phyloP scores from a whole-genome alignment of 2,797 vertebrate genomes.

The Amazona ochrocephala region DNA sequence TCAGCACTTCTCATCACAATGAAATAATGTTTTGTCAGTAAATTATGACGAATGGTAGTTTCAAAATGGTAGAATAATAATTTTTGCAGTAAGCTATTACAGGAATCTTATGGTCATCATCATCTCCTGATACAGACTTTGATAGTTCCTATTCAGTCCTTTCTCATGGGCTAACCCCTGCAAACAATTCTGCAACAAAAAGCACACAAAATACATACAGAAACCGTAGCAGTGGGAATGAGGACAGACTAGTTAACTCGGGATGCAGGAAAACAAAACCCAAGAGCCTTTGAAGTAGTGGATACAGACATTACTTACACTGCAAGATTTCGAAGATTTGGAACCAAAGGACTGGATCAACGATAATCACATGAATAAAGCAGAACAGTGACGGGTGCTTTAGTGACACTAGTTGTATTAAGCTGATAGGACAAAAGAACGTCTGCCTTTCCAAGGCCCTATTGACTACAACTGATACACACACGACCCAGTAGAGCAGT shows the following conservation, averaged over 20 bases:
- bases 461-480: background rate
- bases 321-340: constrained; percentile 43
- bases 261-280: background rate
- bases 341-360: constrained; percentile 48
- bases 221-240: background rate
- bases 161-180: background rate
- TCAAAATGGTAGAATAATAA: background rate
- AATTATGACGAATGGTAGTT: background rate
- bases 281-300: constrained; percentile 23
- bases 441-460: constrained; percentile 46
- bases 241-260: background rate
- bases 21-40: background rate
- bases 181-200: background rate
- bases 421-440: constrained; percentile 27
- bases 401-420: background rate
- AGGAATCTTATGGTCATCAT: background rate
- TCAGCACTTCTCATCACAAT: background rate
- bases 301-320: constrained; percentile 32
- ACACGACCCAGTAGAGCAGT: background rate
- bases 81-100: background rate
- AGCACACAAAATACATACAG: background rate
- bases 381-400: constrained; percentile 42
- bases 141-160: background rate
- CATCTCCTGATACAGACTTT: background rate
- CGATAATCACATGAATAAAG: background rate